These are phyloP conservation scores for Poeciliopsis gracilis DNA, from an alignment of 2,797 vertebrate genomes.

Conservation along the genomic window DNA sequence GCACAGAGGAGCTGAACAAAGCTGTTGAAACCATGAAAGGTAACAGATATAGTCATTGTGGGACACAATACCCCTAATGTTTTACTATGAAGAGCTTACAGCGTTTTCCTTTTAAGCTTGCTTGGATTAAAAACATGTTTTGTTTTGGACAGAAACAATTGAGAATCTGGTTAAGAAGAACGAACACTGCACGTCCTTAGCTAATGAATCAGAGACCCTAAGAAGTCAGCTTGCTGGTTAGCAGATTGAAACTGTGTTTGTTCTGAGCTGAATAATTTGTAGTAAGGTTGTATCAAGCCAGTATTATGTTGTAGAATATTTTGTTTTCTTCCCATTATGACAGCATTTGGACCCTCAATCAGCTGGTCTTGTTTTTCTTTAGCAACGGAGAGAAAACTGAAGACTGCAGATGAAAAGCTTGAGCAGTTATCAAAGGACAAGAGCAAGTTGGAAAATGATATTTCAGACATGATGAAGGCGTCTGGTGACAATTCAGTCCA, in stretches of 20 bases:
- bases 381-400: constrained; percentile 90
- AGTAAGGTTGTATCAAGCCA: not conserved
- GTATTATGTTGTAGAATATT: not conserved
- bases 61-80: not conserved
- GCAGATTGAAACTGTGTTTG: constrained; percentile 17
- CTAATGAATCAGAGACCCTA: constrained; percentile 84
- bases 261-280: not conserved
- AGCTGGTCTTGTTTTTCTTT: constrained; percentile 15
- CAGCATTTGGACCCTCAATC: not conserved
- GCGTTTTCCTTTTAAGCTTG: not conserved
- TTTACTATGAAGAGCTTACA: not conserved
- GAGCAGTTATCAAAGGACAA: constrained; percentile 88
- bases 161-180: constrained; percentile 88
- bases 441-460: constrained; percentile 89
- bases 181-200: constrained; percentile 83
- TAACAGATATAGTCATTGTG: constrained; percentile 52
- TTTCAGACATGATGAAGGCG: constrained; percentile 92
- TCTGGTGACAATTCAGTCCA: constrained; percentile 94
- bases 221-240: constrained; percentile 86
- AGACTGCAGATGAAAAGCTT: constrained; percentile 85
- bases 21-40: constrained; percentile 89
- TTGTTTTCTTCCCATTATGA: not conserved
- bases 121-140: not conserved
- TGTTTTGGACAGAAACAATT: constrained; percentile 82
- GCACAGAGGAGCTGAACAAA: constrained; percentile 83